Conservation (phyloP, 2,797 vertebrate genomes). For the Myotis planiceps region DNA sequence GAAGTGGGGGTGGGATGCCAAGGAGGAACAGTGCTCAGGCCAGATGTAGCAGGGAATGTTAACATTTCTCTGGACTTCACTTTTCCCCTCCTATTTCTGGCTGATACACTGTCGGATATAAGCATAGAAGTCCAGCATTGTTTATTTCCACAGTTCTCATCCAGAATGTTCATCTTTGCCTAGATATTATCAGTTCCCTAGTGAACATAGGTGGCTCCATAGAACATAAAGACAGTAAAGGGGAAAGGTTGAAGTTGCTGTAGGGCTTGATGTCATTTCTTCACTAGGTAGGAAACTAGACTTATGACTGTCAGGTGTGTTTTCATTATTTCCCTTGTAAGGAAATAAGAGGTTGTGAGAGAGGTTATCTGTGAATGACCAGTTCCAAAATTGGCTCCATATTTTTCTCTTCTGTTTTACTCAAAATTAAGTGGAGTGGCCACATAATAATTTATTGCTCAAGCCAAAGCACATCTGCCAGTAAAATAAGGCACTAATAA, state of each 20-base stretch:
- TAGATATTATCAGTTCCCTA: constrained; percentile 47
- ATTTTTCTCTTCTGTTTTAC: constrained; percentile 36
- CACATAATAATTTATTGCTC: background rate
- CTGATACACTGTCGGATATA: background rate
- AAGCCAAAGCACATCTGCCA: background rate
- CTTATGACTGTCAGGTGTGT: background rate
- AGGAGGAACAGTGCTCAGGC: background rate
- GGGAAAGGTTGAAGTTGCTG: background rate
- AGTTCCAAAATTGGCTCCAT: background rate
- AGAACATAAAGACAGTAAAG: constrained; percentile 20
- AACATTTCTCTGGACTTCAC: background rate
- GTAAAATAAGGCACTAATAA: constrained; percentile 6
- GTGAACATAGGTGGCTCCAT: background rate
- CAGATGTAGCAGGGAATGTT: background rate
- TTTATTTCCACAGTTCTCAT: constrained; percentile 52
- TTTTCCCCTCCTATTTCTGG: background rate
- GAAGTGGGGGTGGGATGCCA: background rate
- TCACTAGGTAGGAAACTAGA: constrained; percentile 36
- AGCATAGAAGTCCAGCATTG: constrained; percentile 7
- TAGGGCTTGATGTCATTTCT: constrained; percentile 14
- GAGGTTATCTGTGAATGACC: constrained; percentile 14
- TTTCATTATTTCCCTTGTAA: constrained; percentile 48
- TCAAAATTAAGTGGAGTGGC: background rate
- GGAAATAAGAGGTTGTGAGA: background rate
- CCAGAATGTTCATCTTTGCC: constrained; percentile 38